Conservation (phyloP, 2,888 invertebrate species). For the Mesochorus sp. region DNA sequence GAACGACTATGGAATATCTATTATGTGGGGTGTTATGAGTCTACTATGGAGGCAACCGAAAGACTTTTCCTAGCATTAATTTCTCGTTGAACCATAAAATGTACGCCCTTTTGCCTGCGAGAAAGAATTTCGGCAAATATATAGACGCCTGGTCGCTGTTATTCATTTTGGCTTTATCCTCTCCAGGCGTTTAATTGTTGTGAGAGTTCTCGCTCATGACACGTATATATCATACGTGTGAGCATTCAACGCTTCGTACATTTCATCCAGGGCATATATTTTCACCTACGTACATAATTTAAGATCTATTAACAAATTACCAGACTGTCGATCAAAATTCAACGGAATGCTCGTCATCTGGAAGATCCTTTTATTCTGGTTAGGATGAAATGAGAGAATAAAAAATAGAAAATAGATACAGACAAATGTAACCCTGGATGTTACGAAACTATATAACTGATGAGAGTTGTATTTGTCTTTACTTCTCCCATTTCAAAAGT, state of each 20-base stretch:
- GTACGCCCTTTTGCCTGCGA: background rate
- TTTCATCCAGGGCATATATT: background rate
- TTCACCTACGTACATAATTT: background rate
- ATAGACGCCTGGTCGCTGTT: background rate
- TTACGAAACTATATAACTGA: conserved; percentile 15
- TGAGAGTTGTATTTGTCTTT: conserved; percentile 36
- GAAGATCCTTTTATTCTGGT: background rate
- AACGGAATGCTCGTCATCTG: conserved; percentile 16
- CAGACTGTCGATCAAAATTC: conserved; percentile 6
- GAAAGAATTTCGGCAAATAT: background rate
- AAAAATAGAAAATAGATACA: background rate
- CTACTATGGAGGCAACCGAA: background rate
- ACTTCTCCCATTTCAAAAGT: conserved; percentile 12
- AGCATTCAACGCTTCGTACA: background rate
- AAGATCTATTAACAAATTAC: background rate
- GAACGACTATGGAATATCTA: background rate
- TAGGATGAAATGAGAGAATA: background rate
- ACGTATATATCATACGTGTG: background rate
- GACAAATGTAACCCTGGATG: conserved; percentile 9
- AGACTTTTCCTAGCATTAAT: background rate
- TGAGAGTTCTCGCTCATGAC: background rate
- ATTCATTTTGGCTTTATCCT: background rate
- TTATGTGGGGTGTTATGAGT: background rate
- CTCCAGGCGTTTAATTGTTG: conserved; percentile 31
- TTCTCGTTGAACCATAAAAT: background rate